phyloP scores from a whole-genome alignment of 2,113 vertebrate genomes.

The Glaucomys volans region DNA sequence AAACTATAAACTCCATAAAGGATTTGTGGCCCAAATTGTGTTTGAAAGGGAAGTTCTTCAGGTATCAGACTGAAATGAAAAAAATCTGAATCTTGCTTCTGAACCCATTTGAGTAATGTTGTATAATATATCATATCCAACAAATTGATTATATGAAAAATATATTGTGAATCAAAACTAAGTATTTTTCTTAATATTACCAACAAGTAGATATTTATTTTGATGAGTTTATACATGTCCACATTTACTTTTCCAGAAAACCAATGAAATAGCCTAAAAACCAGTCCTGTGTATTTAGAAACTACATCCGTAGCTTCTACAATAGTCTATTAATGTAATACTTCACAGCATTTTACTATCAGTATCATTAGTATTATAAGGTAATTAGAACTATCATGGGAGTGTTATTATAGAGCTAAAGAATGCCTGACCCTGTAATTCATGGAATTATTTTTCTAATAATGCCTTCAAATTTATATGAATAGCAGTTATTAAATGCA shows the following conservation, averaged over 20 bases:
- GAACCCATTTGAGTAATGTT: neutral
- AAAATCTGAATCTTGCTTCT: neutral
- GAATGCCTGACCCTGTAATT: conserved; percentile 30
- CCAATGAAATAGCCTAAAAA: neutral
- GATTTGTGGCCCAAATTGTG: neutral
- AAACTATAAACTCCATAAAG: neutral
- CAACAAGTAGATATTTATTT: neutral
- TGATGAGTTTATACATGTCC: neutral
- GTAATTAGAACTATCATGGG: conserved; percentile 26
- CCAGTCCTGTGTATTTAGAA: neutral
- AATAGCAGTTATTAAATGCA: neutral
- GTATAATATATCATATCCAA: neutral
- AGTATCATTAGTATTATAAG: neutral
- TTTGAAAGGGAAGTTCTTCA: neutral
- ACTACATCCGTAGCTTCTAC: neutral
- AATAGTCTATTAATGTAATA: neutral
- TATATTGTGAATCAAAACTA: neutral
- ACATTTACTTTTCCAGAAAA: neutral
- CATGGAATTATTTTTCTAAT: conserved; percentile 53
- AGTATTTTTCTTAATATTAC: neutral
- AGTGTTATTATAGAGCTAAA: neutral
- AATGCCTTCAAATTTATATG: conserved; percentile 55
- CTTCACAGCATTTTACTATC: neutral
- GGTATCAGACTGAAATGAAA: neutral
- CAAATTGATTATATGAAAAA: neutral